phyloP scores from a whole-genome alignment of 2,888 invertebrate species.

The Scaptomyza caliginosa region DNA sequence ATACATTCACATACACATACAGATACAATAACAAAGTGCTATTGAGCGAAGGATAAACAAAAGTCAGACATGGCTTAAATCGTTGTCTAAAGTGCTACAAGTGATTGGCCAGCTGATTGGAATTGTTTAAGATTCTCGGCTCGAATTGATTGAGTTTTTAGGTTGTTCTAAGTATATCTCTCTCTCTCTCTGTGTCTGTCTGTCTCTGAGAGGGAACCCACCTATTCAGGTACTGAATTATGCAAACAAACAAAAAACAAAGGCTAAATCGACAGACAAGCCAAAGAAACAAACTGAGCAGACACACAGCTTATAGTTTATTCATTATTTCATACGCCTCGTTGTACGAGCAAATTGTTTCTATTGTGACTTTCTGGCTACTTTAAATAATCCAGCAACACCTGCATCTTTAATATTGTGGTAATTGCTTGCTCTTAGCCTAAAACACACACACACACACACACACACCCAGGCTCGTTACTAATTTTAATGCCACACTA shows the following conservation, averaged over 20 bases:
- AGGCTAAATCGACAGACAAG: slow-evolving; percentile 28
- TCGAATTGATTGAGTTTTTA: slow-evolving; percentile 46
- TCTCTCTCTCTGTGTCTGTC: background rate
- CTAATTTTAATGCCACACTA: background rate
- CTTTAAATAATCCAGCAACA: slow-evolving; percentile 24
- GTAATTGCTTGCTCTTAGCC: slow-evolving; percentile 1
- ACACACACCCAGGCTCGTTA: no score
- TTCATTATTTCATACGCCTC: slow-evolving; percentile 23
- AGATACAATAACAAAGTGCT: slow-evolving; percentile 5
- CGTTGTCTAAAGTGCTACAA: slow-evolving; percentile 60
- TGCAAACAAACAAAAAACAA: slow-evolving; percentile 49
- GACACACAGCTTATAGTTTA: slow-evolving; percentile 19
- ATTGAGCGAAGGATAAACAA: slow-evolving; percentile 28
- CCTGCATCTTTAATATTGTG: background rate
- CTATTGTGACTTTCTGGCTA: slow-evolving; percentile 20
- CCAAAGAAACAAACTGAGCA: background rate
- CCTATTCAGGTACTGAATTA: slow-evolving; percentile 54
- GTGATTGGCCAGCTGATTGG: slow-evolving; percentile 55
- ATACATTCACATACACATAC: slow-evolving; percentile 12
- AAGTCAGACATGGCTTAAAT: slow-evolving; percentile 19
- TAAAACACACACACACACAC: no score
- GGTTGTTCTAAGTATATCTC: background rate
- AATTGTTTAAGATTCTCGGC: slow-evolving; percentile 37
- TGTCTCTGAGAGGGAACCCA: background rate
- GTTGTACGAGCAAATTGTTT: slow-evolving; percentile 22